Percentiles rank a stretch among this genome's conserved stretches.
phyloP scores from a whole-genome alignment of 2,113 vertebrate species.

The Pituophis catenifer region DNA sequence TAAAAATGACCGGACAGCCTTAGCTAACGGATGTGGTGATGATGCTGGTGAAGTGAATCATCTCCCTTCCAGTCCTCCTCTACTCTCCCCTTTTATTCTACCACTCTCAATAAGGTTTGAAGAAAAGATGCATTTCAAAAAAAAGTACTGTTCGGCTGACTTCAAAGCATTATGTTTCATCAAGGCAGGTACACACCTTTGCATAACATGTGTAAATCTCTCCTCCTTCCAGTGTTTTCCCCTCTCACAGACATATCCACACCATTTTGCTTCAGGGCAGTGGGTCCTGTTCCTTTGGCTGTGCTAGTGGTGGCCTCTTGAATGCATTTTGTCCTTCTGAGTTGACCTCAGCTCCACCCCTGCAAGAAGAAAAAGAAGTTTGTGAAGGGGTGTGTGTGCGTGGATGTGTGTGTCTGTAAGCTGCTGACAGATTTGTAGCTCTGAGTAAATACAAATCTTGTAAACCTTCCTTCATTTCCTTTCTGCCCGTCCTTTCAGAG shows the following conservation, averaged over 20 bases:
- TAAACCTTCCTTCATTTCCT: conserved; percentile 64
- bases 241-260: neutral
- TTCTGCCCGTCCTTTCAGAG: conserved; percentile 56
- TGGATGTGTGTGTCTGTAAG: conserved; percentile 40
- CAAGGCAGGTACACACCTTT: conserved; percentile 41
- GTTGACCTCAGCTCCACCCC: neutral
- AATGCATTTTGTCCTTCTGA: neutral
- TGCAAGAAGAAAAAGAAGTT: neutral
- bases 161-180: conserved; percentile 3
- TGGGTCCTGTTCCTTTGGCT: neutral
- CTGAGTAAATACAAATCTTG: conserved; percentile 63
- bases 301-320: conserved; percentile 26
- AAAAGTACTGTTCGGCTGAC: conserved; percentile 22
- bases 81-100: neutral
- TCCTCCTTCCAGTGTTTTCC: neutral
- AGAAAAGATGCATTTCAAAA: neutral
- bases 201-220: conserved; percentile 18
- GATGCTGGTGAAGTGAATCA: conserved; percentile 20
- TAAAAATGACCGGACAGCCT: neutral
- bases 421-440: conserved; percentile 64
- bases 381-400: conserved; percentile 23
- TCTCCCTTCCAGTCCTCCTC: neutral
- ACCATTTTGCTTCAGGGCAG: neutral
- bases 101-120: neutral
- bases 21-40: conserved; percentile 6